Conservation (phyloP, 2,113 vertebrate species). For the Seriola quinqueradiata region DNA sequence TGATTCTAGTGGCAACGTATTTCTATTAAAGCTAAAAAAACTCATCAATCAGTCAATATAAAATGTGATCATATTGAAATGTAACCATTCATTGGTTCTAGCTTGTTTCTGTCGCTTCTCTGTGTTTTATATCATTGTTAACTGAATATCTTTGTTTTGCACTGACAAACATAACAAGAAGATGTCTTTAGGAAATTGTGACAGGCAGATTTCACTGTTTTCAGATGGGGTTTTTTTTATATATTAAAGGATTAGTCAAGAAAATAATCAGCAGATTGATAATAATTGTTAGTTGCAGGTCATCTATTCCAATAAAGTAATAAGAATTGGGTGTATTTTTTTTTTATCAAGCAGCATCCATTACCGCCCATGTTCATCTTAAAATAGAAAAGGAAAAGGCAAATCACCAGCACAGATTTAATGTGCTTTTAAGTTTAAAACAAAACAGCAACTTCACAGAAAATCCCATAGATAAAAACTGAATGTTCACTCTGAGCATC, state of each 20-base stretch:
- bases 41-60: background rate
- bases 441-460: background rate
- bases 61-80: background rate
- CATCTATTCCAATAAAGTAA: background rate
- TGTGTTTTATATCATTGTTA: background rate
- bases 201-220: background rate
- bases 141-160: background rate
- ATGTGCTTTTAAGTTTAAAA: background rate
- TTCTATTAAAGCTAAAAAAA: background rate
- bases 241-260: background rate
- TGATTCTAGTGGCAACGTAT: background rate
- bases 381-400: background rate
- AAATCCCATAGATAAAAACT: background rate
- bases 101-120: background rate
- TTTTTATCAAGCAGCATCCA: background rate
- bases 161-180: background rate
- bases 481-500: background rate
- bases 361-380: background rate
- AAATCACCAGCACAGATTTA: background rate
- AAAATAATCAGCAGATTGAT: background rate
- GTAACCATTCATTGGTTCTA: background rate
- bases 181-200: background rate
- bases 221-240: background rate
- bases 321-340: background rate
- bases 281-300: background rate